Evolutionary conservation across 2,113 vertebrate genomes (phyloP).

Genomic region (Dipodomys ordii): DNA sequence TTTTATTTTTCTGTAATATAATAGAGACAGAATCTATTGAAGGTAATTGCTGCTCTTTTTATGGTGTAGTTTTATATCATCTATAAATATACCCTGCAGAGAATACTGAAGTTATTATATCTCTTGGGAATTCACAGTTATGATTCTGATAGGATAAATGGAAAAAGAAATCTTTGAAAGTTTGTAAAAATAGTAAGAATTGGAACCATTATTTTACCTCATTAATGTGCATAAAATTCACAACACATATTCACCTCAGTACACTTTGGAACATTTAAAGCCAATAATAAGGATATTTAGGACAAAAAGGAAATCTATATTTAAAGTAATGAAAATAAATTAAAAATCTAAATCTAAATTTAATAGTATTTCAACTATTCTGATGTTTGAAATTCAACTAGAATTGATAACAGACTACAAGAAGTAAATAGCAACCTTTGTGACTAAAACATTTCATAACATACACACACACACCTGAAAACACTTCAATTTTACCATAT

Average conservation of each 20-base stretch:
- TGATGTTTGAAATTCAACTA: not conserved
- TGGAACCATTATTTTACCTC: not conserved
- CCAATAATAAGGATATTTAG: not conserved
- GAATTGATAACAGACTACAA: not conserved
- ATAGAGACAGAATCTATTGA: not conserved
- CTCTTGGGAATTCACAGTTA: not conserved
- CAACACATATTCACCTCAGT: not conserved
- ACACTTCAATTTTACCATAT: too few species aligned
- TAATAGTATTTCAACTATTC: not conserved
- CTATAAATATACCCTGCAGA: not conserved
- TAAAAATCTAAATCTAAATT: not conserved
- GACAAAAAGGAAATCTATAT: not conserved
- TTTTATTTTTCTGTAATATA: not conserved
- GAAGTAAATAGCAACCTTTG: not conserved
- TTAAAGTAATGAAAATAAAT: not conserved
- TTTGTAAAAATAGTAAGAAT: not conserved
- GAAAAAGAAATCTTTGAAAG: not conserved
- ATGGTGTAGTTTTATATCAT: conserved; percentile 14
- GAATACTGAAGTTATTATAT: not conserved
- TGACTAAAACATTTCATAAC: too few species aligned
- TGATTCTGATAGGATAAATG: conserved; percentile 14
- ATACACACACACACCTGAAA: too few species aligned
- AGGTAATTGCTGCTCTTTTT: conserved; percentile 4
- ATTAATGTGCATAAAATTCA: not conserved
- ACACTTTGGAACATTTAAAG: not conserved